These are phyloP conservation scores for Kuschelorhynchus macadamiae DNA, from an alignment of 2,888 invertebrate species.

Conservation along the genomic window DNA sequence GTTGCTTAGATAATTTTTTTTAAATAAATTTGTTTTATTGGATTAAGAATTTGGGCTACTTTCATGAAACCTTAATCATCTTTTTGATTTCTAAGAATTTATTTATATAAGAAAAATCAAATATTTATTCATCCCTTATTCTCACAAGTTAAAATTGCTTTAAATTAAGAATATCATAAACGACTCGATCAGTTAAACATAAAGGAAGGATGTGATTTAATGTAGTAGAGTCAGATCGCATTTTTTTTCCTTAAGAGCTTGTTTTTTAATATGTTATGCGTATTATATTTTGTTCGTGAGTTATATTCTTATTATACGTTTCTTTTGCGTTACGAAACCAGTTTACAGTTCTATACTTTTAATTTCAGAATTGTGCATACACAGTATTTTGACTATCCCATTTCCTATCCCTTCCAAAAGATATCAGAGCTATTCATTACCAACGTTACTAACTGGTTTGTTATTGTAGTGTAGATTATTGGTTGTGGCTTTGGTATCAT, in stretches of 20 bases:
- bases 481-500: not conserved
- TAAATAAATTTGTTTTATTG: no score
- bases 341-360: slow-evolving; percentile 4
- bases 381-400: slow-evolving; percentile 17
- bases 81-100: no score
- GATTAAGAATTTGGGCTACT: no score
- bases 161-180: no score
- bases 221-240: slow-evolving; percentile 6
- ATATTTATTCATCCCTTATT: no score
- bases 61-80: no score
- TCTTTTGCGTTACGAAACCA: slow-evolving; percentile 10
- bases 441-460: slow-evolving; percentile 45
- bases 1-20: no score
- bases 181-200: no score
- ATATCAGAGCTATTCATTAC: slow-evolving; percentile 61
- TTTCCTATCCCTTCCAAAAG: slow-evolving; percentile 40
- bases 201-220: slow-evolving; percentile 14
- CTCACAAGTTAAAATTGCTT: no score
- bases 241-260: slow-evolving; percentile 27
- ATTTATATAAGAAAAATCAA: no score
- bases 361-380: slow-evolving; percentile 8
- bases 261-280: slow-evolving; percentile 33
- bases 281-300: slow-evolving; percentile 13
- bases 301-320: slow-evolving; percentile 7
- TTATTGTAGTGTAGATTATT: slow-evolving; percentile 11